Conservation (phyloP, 2,888 invertebrate genomes). For the Eupithecia vulgata region DNA sequence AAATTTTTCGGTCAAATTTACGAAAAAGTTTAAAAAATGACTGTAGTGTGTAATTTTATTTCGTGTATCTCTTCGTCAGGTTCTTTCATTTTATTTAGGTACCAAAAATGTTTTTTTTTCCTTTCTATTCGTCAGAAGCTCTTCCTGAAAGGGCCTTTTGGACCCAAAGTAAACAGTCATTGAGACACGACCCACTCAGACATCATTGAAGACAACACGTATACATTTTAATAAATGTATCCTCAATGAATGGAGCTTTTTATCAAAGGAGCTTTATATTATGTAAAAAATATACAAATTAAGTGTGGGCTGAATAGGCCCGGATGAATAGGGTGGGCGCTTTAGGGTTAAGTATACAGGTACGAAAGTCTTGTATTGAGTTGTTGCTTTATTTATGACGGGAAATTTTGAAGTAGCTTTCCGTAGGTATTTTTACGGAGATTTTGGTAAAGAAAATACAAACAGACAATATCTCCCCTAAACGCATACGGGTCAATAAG, state of each 20-base stretch:
- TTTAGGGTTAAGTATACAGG: conserved; percentile 66
- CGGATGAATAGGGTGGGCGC: conserved; percentile 37
- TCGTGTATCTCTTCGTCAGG: neutral
- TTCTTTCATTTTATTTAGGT: neutral
- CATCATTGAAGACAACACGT: conserved; percentile 69
- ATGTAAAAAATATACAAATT: conserved; percentile 78
- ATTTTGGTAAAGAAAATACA: too few species aligned
- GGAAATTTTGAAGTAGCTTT: conserved; percentile 23
- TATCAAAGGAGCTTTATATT: conserved; percentile 73
- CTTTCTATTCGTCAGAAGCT: conserved; percentile 19
- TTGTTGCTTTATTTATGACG: conserved; percentile 55
- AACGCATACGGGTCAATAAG: too few species aligned
- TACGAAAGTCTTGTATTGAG: conserved; percentile 53
- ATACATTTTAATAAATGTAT: conserved; percentile 83
- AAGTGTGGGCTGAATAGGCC: conserved; percentile 77
- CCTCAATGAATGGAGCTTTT: conserved; percentile 77
- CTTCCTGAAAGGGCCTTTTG: conserved; percentile 56
- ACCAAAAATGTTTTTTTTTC: neutral
- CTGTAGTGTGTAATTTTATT: neutral
- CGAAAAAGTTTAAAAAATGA: neutral
- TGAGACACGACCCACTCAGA: conserved; percentile 73
- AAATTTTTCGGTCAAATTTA: neutral
- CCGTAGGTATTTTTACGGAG: neutral
- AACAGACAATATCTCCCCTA: too few species aligned
- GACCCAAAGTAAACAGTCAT: conserved; percentile 41